Percentiles rank a stretch among this genome's conserved stretches.
phyloP scores from a whole-genome alignment of 2,888 invertebrate species.

The Apotomis capreana region DNA sequence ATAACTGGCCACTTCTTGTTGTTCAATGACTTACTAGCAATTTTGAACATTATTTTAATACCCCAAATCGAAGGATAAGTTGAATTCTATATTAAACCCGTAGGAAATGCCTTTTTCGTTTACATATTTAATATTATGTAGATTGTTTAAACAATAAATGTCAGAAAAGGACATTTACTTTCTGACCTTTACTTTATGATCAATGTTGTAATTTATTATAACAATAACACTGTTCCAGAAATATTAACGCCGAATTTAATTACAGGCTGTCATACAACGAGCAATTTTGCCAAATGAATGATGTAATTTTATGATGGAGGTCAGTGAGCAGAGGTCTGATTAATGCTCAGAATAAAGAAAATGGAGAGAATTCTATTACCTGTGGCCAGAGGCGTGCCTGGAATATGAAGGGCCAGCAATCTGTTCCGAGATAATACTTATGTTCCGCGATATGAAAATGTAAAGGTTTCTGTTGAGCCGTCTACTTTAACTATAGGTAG shows the following conservation, averaged over 20 bases:
- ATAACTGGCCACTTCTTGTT: too few species aligned
- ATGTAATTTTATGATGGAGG: slow-evolving; percentile 46
- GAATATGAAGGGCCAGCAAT: slow-evolving; percentile 50
- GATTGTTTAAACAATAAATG: too few species aligned
- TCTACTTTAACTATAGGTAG: neutral
- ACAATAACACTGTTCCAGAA: slow-evolving; percentile 6
- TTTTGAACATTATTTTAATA: too few species aligned
- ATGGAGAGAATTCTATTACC: slow-evolving; percentile 50
- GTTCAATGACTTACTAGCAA: too few species aligned
- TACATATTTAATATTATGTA: too few species aligned
- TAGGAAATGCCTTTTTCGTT: too few species aligned
- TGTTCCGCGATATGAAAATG: slow-evolving; percentile 21
- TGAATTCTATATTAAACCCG: too few species aligned
- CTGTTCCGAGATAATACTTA: slow-evolving; percentile 44
- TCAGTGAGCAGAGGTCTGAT: slow-evolving; percentile 52
- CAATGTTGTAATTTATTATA: neutral
- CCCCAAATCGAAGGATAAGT: too few species aligned
- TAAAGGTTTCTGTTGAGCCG: slow-evolving; percentile 14
- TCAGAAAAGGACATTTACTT: too few species aligned
- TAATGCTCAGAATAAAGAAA: slow-evolving; percentile 60
- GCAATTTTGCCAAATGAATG: slow-evolving; percentile 38
- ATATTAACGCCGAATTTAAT: slow-evolving; percentile 18
- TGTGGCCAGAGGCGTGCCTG: slow-evolving; percentile 51
- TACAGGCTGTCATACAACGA: slow-evolving; percentile 10
- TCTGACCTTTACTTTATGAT: neutral